Percentiles rank a stretch among this genome's conserved stretches.
These are phyloP conservation scores for Chaetura pelagica DNA, from an alignment of 2,113 vertebrate genomes.

Conservation along the genomic window DNA sequence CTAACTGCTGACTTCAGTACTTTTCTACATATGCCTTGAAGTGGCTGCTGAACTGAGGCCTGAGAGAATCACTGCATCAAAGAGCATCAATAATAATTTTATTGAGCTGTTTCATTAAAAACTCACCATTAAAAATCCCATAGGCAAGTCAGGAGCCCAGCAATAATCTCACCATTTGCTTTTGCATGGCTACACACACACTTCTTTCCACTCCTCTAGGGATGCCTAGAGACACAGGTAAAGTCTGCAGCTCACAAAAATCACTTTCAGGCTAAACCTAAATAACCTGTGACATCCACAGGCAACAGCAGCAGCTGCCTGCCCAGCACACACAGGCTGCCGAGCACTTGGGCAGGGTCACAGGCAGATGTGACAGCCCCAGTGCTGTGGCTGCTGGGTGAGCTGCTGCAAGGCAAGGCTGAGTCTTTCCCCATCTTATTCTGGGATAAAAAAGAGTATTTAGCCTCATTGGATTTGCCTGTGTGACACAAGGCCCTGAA, in stretches of 20 bases:
- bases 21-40: not conserved
- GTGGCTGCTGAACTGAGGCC: not conserved
- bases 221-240: not conserved
- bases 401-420: not conserved
- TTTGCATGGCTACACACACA: not conserved
- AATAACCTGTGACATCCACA: not conserved
- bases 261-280: not conserved
- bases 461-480: not conserved
- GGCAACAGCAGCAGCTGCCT: not conserved
- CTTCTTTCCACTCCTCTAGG: not conserved
- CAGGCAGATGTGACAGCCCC: rapidly evolving
- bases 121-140: not conserved
- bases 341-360: not conserved
- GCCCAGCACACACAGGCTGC: not conserved
- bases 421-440: not conserved
- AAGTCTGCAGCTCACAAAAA: not conserved
- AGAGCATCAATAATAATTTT: not conserved
- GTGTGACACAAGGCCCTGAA: not conserved
- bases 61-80: not conserved
- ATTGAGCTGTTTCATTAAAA: not conserved
- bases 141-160: not conserved
- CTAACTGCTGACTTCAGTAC: not conserved
- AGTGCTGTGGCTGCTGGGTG: no score
- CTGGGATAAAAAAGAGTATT: not conserved
- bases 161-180: not conserved